Evolutionary conservation across 1,140 invertebrate genomes (phyloP), one percentile per base, ranked within the genome.

Genomic region (Druon quercuslanigerum): DNA sequence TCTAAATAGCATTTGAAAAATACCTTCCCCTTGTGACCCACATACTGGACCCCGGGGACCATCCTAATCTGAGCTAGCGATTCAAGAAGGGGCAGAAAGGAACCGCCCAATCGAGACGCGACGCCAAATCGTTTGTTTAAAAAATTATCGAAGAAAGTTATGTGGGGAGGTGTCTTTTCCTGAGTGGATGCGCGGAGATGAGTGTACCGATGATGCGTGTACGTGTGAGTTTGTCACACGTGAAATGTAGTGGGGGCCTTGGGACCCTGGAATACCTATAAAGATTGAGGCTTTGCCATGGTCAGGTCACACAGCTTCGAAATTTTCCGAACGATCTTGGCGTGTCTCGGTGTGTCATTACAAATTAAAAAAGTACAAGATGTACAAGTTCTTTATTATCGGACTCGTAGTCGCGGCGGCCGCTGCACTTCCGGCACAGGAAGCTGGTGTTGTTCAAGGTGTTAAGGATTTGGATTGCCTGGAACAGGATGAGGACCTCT

Each of bases 81-180:
- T 9, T 60, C 19, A 56, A 46, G 25, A 7, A 66, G 25, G 60
- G 78, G 77, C 60, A 56, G 73, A 81, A 66, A 11, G 74, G 84
- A 80, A 80, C 83, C 84, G 82, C 82, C 87, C 85, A 86, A 76
- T 33, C 76, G 25, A 56, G n/a, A 66, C 60, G 12, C 60, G 14
- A 46, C 60, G 25, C 25, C 16, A 13, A 33, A 66, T 70, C 79
- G 87, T 90, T 91, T 91, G 90, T 91, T 91, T 90, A 91, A 92
- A 91, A 90, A 92, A 92, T 89, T 90, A 90, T 87, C 88, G 87
- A 90, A 83, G 89, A 91, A 89, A 90, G 89, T 79, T 76, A 78
- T 76, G 75, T 50, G 76, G 81, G 74, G 78, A 74, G 66, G 73
- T 52, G 52, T 78, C 56, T 77, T 25, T 17, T 33, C 3, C 33